phyloP scores from a whole-genome alignment of 2,797 vertebrate species.

The Anomalospiza imberbis region DNA sequence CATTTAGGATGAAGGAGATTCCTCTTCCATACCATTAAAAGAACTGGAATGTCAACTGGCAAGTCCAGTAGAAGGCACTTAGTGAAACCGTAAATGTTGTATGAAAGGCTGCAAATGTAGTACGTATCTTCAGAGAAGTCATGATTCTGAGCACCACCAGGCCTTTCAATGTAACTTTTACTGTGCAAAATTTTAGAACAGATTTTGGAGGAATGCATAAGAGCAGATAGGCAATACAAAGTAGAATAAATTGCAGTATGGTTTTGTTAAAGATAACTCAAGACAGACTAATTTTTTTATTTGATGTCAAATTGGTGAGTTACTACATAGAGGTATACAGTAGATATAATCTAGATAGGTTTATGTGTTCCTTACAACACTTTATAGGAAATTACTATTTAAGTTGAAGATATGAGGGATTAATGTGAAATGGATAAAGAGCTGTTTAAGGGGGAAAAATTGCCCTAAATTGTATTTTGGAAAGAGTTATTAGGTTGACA shows the following conservation, averaged over 20 bases:
- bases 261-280: not conserved
- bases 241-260: not conserved
- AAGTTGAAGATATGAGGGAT: not conserved
- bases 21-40: not conserved
- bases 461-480: not conserved
- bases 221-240: not conserved
- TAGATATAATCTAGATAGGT: not conserved
- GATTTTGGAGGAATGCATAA: not conserved
- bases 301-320: not conserved
- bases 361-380: not conserved
- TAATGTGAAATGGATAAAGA: not conserved
- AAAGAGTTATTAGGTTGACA: not conserved
- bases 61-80: not conserved
- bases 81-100: not conserved
- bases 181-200: not conserved
- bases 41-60: not conserved
- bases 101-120: not conserved
- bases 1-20: not conserved
- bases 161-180: not conserved
- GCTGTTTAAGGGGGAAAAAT: not conserved
- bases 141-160: not conserved
- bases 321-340: not conserved
- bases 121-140: not conserved
- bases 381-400: not conserved
- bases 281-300: not conserved